Conservation (phyloP, 2,888 invertebrate genomes). For the Disparrhopalites patrizii region DNA sequence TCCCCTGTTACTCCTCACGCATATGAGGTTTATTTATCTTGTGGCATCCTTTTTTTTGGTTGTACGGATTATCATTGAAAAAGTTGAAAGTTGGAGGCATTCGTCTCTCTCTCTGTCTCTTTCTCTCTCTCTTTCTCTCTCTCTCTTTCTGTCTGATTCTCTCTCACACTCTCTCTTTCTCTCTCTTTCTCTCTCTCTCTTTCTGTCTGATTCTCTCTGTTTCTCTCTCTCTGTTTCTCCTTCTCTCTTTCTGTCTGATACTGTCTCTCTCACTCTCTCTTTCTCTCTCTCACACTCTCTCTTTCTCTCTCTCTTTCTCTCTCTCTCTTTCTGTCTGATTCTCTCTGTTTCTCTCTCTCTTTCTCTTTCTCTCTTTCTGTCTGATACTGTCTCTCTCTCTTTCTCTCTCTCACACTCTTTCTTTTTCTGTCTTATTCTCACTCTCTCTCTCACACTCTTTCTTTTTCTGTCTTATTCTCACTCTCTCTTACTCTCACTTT, state of each 20-base stretch:
- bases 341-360: constrained; percentile 26
- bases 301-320: constrained; percentile 24
- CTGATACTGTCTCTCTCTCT: too few relatives aligned
- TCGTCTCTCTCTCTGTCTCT: background rate
- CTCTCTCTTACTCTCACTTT: too few relatives aligned
- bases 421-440: too few relatives aligned
- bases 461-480: too few relatives aligned
- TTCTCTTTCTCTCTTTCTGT: background rate
- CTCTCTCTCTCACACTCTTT: too few relatives aligned
- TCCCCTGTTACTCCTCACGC: too few relatives aligned
- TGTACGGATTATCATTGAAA: background rate
- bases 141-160: too few relatives aligned
- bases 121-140: too few relatives aligned
- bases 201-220: constrained; percentile 15
- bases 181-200: constrained; percentile 15
- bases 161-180: too few relatives aligned
- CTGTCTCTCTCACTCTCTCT: background rate
- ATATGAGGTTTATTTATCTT: background rate
- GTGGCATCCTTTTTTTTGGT: background rate
- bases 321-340: too few relatives aligned
- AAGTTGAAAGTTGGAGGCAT: background rate
- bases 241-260: background rate
- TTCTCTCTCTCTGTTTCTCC: constrained; percentile 1
- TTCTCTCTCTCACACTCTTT: too few relatives aligned
- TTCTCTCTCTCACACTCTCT: constrained; percentile 10